Evolutionary conservation across 2,888 invertebrate genomes (phyloP).

Genomic region (Tetranychus truncatus): DNA sequence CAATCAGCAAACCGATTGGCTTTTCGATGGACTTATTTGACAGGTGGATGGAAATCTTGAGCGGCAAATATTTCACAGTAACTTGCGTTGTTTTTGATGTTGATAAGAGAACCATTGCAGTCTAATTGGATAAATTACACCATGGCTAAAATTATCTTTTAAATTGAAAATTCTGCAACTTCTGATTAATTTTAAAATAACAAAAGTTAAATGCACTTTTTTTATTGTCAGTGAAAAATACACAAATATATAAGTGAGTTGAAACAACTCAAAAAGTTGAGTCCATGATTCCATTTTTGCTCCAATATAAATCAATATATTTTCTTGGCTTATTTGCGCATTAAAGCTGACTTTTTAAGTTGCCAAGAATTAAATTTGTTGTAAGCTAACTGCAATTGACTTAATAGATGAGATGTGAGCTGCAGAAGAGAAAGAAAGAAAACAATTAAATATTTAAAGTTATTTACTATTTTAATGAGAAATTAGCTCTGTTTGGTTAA

Average conservation of each 20-base stretch:
- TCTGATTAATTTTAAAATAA: neutral
- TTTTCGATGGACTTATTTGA: neutral
- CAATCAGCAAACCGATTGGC: neutral
- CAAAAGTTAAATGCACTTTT: neutral
- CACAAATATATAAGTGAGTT: neutral
- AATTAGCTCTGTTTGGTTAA: neutral
- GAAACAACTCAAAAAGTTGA: neutral
- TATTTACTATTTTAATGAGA: neutral
- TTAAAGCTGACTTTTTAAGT: conserved; percentile 22
- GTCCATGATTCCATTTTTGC: neutral
- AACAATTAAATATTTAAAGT: neutral
- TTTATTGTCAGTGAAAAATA: neutral
- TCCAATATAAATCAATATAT: neutral
- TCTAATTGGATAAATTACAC: too few relatives aligned
- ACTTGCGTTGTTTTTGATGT: too few relatives aligned
- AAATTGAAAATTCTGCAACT: neutral
- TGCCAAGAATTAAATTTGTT: conserved; percentile 73
- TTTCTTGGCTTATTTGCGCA: neutral
- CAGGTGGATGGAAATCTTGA: neutral
- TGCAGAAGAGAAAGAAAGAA: conserved; percentile 23
- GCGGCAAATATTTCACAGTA: neutral
- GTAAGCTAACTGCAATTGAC: conserved; percentile 64
- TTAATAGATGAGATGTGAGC: conserved; percentile 52
- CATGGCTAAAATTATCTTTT: too few relatives aligned
- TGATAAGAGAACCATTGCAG: too few relatives aligned